These are phyloP conservation scores for Hydractinia symbiolongicarpus DNA, from an alignment of 30 jellyfish, hydroid and myxozoan genomes.

Conservation along the genomic window DNA sequence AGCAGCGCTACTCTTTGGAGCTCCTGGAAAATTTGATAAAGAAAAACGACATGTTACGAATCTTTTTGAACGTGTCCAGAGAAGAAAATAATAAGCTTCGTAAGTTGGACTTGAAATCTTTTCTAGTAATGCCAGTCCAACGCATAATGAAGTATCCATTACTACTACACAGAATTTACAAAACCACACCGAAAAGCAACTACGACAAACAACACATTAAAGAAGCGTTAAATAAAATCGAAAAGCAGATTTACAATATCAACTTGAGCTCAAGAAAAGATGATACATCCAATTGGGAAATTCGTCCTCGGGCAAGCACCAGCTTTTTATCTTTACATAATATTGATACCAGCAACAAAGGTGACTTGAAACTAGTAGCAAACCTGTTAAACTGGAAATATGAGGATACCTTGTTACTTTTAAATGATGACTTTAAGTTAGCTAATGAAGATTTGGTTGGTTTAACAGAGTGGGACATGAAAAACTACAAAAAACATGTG, in stretches of 20 bases:
- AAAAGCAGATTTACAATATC: conserved; percentile 50
- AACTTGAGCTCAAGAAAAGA: conserved; percentile 23
- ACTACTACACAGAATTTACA: conserved; percentile 54
- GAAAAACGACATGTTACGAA: conserved; percentile 55
- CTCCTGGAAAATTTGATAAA: conserved; percentile 45
- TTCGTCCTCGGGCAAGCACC: not conserved
- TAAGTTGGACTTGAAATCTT: conserved; percentile 69
- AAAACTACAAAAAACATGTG: conserved; percentile 40
- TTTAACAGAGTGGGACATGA: conserved; percentile 38
- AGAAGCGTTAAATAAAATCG: conserved; percentile 56
- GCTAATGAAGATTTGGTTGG: conserved; percentile 37
- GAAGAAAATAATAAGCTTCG: conserved; percentile 70
- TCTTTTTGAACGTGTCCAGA: conserved; percentile 67
- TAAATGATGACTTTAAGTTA: conserved; percentile 47
- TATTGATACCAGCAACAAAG: not conserved
- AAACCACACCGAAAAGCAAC: conserved; percentile 54
- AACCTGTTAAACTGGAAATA: conserved; percentile 60
- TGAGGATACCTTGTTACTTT: conserved; percentile 56
- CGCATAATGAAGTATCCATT: conserved; percentile 87
- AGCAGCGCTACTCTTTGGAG: conserved; percentile 62
- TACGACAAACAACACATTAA: conserved; percentile 44
- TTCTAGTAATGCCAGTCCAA: conserved; percentile 81
- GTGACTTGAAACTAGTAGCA: conserved; percentile 40
- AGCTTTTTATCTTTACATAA: conserved; percentile 5
- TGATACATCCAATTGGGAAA: not conserved